Evolutionary conservation across 2,113 vertebrate genomes (phyloP), one percentile per base, ranked within the genome.

Genomic region (Tachycineta bicolor): DNA sequence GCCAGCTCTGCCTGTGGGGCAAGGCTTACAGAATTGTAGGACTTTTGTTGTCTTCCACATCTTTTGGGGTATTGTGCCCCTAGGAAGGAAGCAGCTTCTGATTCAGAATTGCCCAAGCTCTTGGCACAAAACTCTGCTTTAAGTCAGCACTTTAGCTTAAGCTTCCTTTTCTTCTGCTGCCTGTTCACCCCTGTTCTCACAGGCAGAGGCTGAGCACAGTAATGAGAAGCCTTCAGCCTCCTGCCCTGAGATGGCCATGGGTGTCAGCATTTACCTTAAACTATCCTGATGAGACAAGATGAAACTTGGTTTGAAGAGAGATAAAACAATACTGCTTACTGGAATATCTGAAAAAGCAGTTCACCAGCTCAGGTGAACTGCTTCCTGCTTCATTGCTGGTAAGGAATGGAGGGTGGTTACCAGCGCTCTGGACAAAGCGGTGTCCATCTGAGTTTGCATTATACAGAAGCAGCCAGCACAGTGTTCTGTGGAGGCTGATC

Each of bases 191-290:
- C 62, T 56, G 14, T 39, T 63, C 26, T 46, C 16, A 28, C 8
- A 46, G 41, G 46, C 76, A 83, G 73, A 89, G 10, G 24, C 37
- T 69, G 71, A 83, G 31, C 50, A 58, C 34, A 22, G 52, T 23
- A 71, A 68, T 1, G 0, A 53, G 47, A 71, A 5, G 31, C n/a
- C 55, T 77, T 76, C 59, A 68, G 24, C 46, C 37, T 81, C 39
- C 71, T 69, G 67, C 24, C 31, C 41, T 2, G 14, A 60, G 63
- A 28, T 3, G 6, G 59, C n/a, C 39, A 63, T 0, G 0, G 46
- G 31, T n/a, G n/a, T 33, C 28, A 37, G 46, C 22, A 25, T 41
- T 78, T 41, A 41, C 18, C 28, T 23, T 12, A 33, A 55, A 21
- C 31, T 5, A 0, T 41, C 59, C 49, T 70, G 50, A 50, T 29